Base-by-base conservation (phyloP, 1,140 invertebrate species). In the Drosophila orena region DNA sequence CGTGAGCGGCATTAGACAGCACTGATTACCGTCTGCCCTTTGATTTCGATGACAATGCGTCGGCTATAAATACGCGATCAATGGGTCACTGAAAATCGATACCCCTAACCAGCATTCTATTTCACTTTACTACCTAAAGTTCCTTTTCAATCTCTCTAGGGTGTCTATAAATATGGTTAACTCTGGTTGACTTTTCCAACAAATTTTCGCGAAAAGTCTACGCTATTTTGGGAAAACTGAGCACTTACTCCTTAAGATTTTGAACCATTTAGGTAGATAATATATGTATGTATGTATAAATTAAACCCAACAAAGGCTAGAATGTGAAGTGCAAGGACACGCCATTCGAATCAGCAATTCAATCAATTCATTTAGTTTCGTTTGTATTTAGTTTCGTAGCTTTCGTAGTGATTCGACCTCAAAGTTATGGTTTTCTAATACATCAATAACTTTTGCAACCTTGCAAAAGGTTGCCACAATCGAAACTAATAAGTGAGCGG, bases 51-150 rank as follows among this genome's bases (percentile, higher is more conserved):
- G 49, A 70, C 66, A 49, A 55, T 40, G 66, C 50, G 34, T 14
- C n/a, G 60, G 17, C 64, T 69, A 69, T 44, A 70, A 56, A 70
- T 70, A 47, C 12, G 40, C 42, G 66, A 70, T 69, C 49, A 55
- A 69, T 56, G 35, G 42, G 50, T 37, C 58, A 52, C 37, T n/a
- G 11, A 1, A 30, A 57, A 70, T 70, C 64, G n/a, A 70, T 70
- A 69, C 30, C 11, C n/a, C 37, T 27, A 27, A 49, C 58, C 38
- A 27, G 47, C 17, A 22, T 47, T 50, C 12, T 30, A 50, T 42
- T 49, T 44, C 8, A 30, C 7, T 10, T 30, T 30, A 3, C 30
- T 30, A 8, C 7, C 7, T 30, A 30, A 3, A 2, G 8, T 10
- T 1, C 2, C 7, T 30, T 30, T 30, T 30, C 27, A 8, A 8